phyloP scores from a whole-genome alignment of 2,888 invertebrate species.

The Dascillus cervinus region DNA sequence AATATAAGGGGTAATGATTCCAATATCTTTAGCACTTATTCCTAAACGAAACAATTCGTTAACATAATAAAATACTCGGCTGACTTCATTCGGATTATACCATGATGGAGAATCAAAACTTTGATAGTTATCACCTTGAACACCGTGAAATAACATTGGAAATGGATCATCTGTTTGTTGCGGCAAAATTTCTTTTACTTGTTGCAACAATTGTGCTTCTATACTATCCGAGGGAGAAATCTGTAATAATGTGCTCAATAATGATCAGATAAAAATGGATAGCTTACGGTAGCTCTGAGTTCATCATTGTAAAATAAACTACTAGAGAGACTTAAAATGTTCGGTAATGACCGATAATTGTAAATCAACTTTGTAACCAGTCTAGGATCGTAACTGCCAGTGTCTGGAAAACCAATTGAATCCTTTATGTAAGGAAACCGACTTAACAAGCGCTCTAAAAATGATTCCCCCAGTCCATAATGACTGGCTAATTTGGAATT shows the following conservation, averaged over 20 bases:
- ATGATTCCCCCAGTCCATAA: too few species aligned
- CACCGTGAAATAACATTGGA: constrained; percentile 62
- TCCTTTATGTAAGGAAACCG: constrained; percentile 63
- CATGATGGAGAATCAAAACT: constrained; percentile 78
- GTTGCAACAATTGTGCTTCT: too few species aligned
- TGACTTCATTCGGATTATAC: constrained; percentile 81
- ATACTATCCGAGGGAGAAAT: too few species aligned
- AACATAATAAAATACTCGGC: constrained; percentile 54
- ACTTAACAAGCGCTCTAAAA: constrained; percentile 57
- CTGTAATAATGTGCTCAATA: too few species aligned
- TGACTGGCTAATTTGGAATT: too few species aligned
- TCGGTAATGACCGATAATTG: too few species aligned
- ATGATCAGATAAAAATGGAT: too few species aligned
- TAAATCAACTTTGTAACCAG: constrained; percentile 79
- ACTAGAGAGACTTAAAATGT: constrained; percentile 70
- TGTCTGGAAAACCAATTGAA: constrained; percentile 48
- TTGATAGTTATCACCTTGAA: constrained; percentile 60
- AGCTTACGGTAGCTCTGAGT: constrained; percentile 56
- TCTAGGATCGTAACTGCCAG: constrained; percentile 70
- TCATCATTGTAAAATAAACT: constrained; percentile 77
- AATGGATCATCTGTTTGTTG: too few species aligned
- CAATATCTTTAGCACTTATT: too few species aligned
- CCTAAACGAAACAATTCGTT: too few species aligned
- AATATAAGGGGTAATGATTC: constrained; percentile 85
- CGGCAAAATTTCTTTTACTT: too few species aligned